Percentiles rank a stretch among this genome's conserved stretches.
Evolutionary conservation across 2,113 vertebrate species (phyloP).

Genomic region (Spermophilus dauricus): DNA sequence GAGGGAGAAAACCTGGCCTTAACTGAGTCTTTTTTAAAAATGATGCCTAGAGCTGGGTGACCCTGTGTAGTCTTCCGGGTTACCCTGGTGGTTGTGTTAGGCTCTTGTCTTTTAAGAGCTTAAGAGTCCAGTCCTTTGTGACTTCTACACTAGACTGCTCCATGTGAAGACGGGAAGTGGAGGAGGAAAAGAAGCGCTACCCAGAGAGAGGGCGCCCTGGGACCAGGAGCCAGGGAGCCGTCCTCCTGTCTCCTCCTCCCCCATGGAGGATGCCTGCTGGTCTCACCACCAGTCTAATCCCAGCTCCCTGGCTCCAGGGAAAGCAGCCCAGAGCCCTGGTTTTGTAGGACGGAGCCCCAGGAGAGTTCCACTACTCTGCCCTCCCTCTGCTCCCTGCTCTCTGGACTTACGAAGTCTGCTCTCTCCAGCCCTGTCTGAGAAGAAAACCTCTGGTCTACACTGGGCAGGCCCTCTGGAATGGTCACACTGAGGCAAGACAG

Average conservation of each 20-base stretch:
- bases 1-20: neutral
- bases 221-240: neutral
- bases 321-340: neutral
- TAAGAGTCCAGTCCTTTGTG: neutral
- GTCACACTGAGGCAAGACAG: neutral
- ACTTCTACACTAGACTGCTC: neutral
- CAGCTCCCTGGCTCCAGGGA: neutral
- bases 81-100: neutral
- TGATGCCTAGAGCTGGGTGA: neutral
- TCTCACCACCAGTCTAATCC: too few relatives aligned
- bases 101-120: neutral
- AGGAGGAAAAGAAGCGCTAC: too few relatives aligned
- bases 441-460: too few relatives aligned
- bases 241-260: accelerated
- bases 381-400: neutral
- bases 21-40: neutral
- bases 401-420: accelerated
- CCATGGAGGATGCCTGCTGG: too few relatives aligned
- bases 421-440: accelerated
- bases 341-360: neutral
- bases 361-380: accelerated
- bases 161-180: accelerated
- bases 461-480: accelerated
- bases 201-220: too few relatives aligned
- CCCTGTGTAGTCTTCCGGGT: too few relatives aligned